phyloP scores from a whole-genome alignment of 2,888 invertebrate genomes.

The Apamea epomidion region DNA sequence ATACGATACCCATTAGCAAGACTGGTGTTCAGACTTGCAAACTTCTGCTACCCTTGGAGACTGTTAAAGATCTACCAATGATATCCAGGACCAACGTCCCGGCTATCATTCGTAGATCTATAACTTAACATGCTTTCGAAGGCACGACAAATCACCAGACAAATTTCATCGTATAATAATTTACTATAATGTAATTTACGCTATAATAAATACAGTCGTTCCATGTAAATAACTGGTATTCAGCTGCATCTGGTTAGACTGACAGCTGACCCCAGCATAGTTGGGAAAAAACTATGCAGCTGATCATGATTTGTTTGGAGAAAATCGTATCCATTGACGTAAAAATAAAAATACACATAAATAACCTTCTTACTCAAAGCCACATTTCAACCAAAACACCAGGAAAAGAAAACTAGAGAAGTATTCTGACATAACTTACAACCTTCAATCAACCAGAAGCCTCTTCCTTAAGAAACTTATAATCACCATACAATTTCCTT shows the following conservation, averaged over 20 bases:
- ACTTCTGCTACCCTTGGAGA: too few species aligned
- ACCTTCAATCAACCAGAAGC: conserved; percentile 2
- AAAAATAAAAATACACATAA: neutral
- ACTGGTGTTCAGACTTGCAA: too few species aligned
- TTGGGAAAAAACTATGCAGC: neutral
- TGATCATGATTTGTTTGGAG: neutral
- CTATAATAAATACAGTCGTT: neutral
- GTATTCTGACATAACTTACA: neutral
- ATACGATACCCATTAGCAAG: too few species aligned
- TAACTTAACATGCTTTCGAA: too few species aligned
- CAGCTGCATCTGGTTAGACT: neutral
- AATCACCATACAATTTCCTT: conserved; percentile 33
- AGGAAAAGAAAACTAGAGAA: neutral
- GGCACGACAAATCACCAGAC: too few species aligned
- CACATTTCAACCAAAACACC: neutral
- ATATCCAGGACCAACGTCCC: too few species aligned
- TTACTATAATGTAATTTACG: too few species aligned
- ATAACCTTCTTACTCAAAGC: neutral
- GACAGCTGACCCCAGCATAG: neutral
- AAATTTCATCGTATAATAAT: too few species aligned
- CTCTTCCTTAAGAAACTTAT: neutral
- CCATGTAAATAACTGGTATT: neutral
- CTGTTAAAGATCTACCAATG: too few species aligned
- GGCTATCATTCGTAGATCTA: too few species aligned
- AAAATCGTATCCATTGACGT: neutral